Base-by-base conservation (phyloP, 1,140 invertebrate species). In the Sycophaga agraensis region DNA sequence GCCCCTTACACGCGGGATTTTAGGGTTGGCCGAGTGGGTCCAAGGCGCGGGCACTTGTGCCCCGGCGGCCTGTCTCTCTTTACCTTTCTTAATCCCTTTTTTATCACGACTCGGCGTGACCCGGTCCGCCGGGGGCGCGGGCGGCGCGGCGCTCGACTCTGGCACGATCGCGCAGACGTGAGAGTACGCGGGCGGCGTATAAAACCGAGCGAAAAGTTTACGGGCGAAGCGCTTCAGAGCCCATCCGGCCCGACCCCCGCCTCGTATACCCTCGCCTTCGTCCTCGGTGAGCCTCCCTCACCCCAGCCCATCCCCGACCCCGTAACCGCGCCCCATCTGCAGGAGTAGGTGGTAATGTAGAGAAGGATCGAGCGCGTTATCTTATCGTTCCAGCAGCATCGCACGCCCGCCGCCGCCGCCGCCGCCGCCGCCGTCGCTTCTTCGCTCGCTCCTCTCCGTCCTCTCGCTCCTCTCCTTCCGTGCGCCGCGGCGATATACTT, bases 321-420 rank as follows among this genome's bases (percentile, higher is more conserved):
- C 48, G 28, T 68, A 66, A 67, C 50, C 66, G 63, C 37, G 54
- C 39, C 63, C 66, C 63, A 69, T 66, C 66, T 64, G 60, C 49
- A 59, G 28, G 62, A 70, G 64, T 70, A 70, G 66, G 66, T 70
- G 66, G 63, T 71, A 71, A 71, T 71, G 68, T 55, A 64, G 51
- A 65, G 65, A 64, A 62, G 65, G 46, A 67, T 64, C 60, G 37
- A 51, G 59, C 51, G 50, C 64, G 65, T 67, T 67, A 72, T 70
- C 70, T 72, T 72, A 72, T 69, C 67, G 54, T 56, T 46, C 22
- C 37, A 28, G 55, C 31, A 63, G 51, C 37, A 53, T 59, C 40
- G 21, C 22, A 60, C 45, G 21, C 28, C 48, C 40, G 16, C 19
- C 7, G 11, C 28, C 19, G 31, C 7, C 62, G 39, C 48, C 19